phyloP scores from a whole-genome alignment of 2,888 invertebrate genomes.

The Desoria tigrina region DNA sequence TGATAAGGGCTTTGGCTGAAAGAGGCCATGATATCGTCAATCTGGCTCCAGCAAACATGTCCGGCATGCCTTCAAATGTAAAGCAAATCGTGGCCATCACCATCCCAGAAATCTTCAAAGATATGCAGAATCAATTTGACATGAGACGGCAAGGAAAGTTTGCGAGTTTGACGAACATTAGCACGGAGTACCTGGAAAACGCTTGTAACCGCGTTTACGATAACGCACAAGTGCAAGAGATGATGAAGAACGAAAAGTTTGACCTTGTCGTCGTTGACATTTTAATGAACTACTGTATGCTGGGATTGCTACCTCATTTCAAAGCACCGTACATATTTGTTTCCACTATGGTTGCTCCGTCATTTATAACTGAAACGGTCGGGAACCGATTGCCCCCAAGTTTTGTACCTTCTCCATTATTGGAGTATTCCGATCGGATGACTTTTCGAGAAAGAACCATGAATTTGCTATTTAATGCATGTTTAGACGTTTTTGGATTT shows the following conservation, averaged over 20 bases:
- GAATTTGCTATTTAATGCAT: conserved; percentile 22
- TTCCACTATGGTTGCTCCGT: conserved; percentile 32
- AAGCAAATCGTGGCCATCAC: conserved; percentile 41
- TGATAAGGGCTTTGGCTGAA: conserved; percentile 51
- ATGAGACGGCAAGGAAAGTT: background rate
- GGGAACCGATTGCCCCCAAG: conserved; percentile 16
- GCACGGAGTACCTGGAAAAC: conserved; percentile 16
- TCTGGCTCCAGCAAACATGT: conserved; percentile 17
- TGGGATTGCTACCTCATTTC: conserved; percentile 24
- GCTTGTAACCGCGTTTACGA: conserved; percentile 33
- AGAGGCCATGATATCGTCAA: conserved; percentile 54
- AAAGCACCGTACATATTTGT: conserved; percentile 31
- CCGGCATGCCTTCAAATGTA: conserved; percentile 54
- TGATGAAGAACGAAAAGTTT: conserved; percentile 36
- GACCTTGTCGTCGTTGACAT: conserved; percentile 54
- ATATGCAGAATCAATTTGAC: background rate
- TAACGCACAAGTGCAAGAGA: conserved; percentile 26
- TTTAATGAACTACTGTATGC: conserved; percentile 60
- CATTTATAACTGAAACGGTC: background rate
- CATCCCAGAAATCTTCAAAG: conserved; percentile 18
- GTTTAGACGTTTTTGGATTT: background rate
- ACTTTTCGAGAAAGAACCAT: conserved; percentile 56
- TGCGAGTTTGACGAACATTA: background rate
- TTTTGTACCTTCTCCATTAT: conserved; percentile 27
- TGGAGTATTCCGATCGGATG: conserved; percentile 25